These are phyloP conservation scores for Poeciliopsis paucimaculata DNA, from an alignment of 2,797 vertebrate species.

Conservation along the genomic window DNA sequence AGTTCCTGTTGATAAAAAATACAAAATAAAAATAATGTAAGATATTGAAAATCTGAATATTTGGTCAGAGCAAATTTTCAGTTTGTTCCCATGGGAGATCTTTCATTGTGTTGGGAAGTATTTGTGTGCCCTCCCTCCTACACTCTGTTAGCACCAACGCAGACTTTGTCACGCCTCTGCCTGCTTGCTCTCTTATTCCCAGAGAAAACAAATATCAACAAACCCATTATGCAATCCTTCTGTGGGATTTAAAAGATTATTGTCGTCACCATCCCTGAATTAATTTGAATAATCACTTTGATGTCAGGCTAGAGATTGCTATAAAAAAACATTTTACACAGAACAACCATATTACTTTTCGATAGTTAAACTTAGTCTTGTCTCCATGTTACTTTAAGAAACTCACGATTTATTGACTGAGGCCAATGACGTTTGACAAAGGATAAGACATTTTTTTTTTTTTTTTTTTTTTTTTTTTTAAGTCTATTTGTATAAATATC, in stretches of 20 bases:
- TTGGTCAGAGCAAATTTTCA: neutral
- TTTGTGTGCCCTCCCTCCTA: slow-evolving; percentile 51
- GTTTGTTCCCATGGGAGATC: slow-evolving; percentile 3
- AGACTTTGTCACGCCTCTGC: slow-evolving; percentile 46
- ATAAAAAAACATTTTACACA: neutral
- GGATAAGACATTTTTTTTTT: neutral
- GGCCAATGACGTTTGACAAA: slow-evolving; percentile 4
- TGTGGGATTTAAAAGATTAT: slow-evolving; percentile 38
- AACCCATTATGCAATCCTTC: slow-evolving; percentile 47
- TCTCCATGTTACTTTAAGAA: slow-evolving; percentile 17
- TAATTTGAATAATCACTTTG: slow-evolving; percentile 15
- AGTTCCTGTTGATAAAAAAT: neutral
- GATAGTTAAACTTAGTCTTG: neutral
- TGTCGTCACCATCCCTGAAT: slow-evolving; percentile 13
- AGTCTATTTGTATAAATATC: neutral
- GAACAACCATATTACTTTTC: neutral
- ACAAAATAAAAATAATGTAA: neutral
- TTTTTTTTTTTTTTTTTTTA: too few relatives aligned
- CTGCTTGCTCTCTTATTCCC: slow-evolving; percentile 39
- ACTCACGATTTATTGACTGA: neutral
- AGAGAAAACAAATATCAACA: slow-evolving; percentile 56
- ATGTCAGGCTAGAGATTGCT: neutral
- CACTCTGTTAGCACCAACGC: slow-evolving; percentile 43
- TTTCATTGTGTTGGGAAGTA: slow-evolving; percentile 18
- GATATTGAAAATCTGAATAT: neutral